phyloP scores from a whole-genome alignment of 2,888 invertebrate genomes.

The Herminia tarsipennalis region DNA sequence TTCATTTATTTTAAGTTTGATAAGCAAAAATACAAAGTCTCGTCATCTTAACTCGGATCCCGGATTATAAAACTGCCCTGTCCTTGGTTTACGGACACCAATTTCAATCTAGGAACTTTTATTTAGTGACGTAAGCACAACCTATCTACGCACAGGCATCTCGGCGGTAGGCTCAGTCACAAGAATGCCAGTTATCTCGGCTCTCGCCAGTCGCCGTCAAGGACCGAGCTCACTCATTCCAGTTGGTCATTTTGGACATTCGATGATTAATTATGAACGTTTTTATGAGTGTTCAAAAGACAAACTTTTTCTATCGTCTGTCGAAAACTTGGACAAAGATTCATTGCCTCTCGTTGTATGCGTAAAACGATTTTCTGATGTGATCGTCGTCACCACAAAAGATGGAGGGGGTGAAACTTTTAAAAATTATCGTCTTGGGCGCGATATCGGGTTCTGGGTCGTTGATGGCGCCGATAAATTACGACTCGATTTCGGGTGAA shows the following conservation, averaged over 20 bases:
- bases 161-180: constrained; percentile 17
- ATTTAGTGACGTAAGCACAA: constrained; percentile 34
- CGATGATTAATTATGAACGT: constrained; percentile 39
- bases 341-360: constrained; percentile 54
- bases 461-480: constrained; percentile 35
- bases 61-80: constrained; percentile 22
- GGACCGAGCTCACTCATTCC: constrained; percentile 18
- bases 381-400: constrained; percentile 41
- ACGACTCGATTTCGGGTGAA: constrained; percentile 45
- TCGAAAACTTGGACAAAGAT: constrained; percentile 57
- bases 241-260: constrained; percentile 22
- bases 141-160: constrained; percentile 28
- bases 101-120: constrained; percentile 32
- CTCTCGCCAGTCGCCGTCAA: constrained; percentile 11
- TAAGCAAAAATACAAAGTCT: background rate
- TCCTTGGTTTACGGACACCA: constrained; percentile 26
- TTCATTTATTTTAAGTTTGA: background rate
- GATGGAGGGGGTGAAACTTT: constrained; percentile 44
- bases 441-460: constrained; percentile 42
- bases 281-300: constrained; percentile 28
- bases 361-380: constrained; percentile 51
- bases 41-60: background rate
- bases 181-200: constrained; percentile 26
- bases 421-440: constrained; percentile 49
- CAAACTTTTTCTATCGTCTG: constrained; percentile 54